Base-by-base conservation (phyloP, 2,113 vertebrate genomes). In the Gnathonemus echidnorhynchus region DNA sequence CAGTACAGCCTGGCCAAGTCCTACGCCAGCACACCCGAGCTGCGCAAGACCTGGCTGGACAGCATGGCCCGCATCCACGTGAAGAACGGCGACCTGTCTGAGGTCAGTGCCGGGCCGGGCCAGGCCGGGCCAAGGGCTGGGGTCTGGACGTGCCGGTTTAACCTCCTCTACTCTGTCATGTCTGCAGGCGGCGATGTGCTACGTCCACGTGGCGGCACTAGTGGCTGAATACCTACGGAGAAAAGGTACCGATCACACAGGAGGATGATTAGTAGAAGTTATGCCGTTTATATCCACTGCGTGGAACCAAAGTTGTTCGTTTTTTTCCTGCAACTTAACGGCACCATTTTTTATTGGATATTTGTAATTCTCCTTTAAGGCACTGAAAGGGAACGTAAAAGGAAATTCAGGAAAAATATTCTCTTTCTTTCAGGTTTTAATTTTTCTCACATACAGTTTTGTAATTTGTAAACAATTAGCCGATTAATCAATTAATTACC, bases 11-110 rank as follows among this genome's bases (percentile, higher is more conserved):
- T 99, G 90, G 98, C 98, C 91, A 99, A 99, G 92, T 99, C 98
- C 13, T 99, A 99, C 0, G 98, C 98, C 70, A 99, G 98, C 94
- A 99, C 98, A 0, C 98, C 98, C 0, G 98, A 99, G 91, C 97
- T 99, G 10, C 96, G 98, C 90, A 99, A 99, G 94, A 99, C 98
- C 0, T 99, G 98, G 98, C 94, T 99, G 88, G 98, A 99, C 95
- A 99, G 98, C 95, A 99, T 99, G 98, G 98, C 98, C 42, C 96
- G 97, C 80, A 99, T 99, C 93, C 98, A 99, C 5, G 97, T 99
- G 90, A 99, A 99, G 94, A 98, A 99, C 4, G 98, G 98, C 84
- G 98, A 99, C 93, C 95, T 99, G 31, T 99, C 98, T 0, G 98
- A 99, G 97, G 98, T 98, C 10, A 84, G 85, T 62, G 39, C 42